Evolutionary conservation across 2,888 invertebrate genomes (phyloP), one percentile per base, ranked within the genome.

Genomic region (Lepidocyrtinus sp.): DNA sequence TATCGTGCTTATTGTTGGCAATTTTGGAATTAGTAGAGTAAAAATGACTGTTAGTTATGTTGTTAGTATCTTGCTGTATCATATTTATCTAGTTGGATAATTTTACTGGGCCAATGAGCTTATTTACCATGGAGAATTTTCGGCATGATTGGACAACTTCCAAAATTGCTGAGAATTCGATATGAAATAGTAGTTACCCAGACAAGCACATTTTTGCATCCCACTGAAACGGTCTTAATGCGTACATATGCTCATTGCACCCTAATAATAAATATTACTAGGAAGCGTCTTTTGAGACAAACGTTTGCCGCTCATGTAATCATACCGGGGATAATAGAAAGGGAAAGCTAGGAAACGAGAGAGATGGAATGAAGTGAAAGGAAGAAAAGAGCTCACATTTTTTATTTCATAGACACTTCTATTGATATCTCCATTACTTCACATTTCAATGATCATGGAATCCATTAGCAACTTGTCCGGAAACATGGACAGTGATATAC

Each of bases 401-500:
- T 70, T 65, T 76, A 17, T 71, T 25, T 59, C 65, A 71, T 72
- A 61, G 71, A 77, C 77, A 72, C 77, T 77, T 72, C 72, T 62
- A 59, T 46, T 72, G 77, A 77, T 77, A 77, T 77, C 77, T 77
- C 72, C 72, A 77, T 77, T 77, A 72, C 77, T 77, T 77, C 77
- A 77, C 77, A 77, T 77, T 77, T 77, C 77, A 77, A 72, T 77
- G 77, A 72, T 67, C 77, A 77, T 71, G 67, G 67, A 77, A 77
- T 72, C 77, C 77, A 77, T 77, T 77, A 77, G 77, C 77, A 59
- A 72, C 67, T 72, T 71, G 67, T 71, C 77, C 71, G 77, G 77
- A 77, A 77, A 67, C 77, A 77, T 77, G 67, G 77, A 77, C 77
- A 77, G 77, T 77, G 77, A 77, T 72, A 77, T 72, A 72, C 77